These are phyloP conservation scores for Polymixis flavicincta DNA, from an alignment of 2,888 invertebrate genomes.

Conservation along the genomic window DNA sequence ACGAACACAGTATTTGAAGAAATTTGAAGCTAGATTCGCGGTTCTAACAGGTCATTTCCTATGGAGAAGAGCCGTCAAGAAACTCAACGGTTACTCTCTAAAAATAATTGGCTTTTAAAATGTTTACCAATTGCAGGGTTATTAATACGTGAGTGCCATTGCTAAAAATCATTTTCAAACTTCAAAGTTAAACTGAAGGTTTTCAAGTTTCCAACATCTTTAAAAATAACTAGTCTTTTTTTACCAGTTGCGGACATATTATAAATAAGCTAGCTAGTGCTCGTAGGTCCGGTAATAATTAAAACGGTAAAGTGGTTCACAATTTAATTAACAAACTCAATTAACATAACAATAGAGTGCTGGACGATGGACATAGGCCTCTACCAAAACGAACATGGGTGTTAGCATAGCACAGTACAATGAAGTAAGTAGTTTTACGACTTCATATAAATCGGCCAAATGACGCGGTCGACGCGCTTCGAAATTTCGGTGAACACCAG, in stretches of 20 bases:
- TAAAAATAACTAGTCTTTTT: background rate
- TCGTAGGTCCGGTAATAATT: conserved; percentile 33
- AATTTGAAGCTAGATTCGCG: background rate
- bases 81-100: background rate
- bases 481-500: too few species aligned
- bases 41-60: background rate
- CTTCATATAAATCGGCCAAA: too few species aligned
- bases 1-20: background rate
- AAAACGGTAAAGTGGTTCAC: conserved; percentile 22
- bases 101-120: background rate
- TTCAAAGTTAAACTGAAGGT: background rate
- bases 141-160: background rate
- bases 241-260: background rate
- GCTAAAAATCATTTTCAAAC: background rate
- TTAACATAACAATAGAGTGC: conserved; percentile 26
- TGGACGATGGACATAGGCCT: conserved; percentile 13
- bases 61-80: background rate
- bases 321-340: conserved; percentile 25
- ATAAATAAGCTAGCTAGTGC: background rate
- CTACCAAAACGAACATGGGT: background rate
- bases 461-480: too few species aligned
- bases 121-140: background rate
- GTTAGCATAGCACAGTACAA: background rate
- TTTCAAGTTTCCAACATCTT: background rate
- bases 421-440: too few species aligned